Evolutionary conservation across 2,888 invertebrate genomes (phyloP).

Genomic region (Heterodera filipjevi): DNA sequence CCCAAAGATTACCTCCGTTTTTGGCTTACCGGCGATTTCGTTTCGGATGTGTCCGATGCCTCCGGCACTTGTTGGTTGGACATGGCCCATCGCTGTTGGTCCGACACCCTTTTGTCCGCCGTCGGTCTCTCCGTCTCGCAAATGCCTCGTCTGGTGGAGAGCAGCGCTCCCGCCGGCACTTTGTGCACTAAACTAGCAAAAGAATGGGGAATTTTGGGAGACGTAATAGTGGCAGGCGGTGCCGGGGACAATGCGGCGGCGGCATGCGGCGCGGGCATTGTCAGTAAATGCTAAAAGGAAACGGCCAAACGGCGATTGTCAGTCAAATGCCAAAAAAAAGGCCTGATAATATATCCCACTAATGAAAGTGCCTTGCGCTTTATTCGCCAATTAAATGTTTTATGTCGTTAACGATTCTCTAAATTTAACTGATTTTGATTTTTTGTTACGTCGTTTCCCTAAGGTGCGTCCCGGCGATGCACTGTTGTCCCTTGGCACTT

Average conservation of each 20-base stretch:
- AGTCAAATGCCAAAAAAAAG: background rate
- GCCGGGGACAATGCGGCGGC: conserved; percentile 37
- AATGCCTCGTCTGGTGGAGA: conserved; percentile 29
- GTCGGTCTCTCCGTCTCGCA: conserved; percentile 17
- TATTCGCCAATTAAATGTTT: no score
- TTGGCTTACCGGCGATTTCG: conserved; percentile 28
- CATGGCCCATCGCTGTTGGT: conserved; percentile 26
- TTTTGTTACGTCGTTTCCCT: no score
- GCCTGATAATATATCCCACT: background rate
- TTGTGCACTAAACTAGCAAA: background rate
- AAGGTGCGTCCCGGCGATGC: conserved; percentile 25
- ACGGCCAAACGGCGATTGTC: conserved; percentile 33
- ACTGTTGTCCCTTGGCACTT: conserved; percentile 35
- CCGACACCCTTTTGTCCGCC: conserved; percentile 18
- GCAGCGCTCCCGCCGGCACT: conserved; percentile 14
- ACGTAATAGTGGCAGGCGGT: conserved; percentile 23
- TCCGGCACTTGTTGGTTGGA: conserved; percentile 30
- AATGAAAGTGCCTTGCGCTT: no score
- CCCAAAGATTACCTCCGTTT: conserved; percentile 36
- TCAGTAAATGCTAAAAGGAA: no score
- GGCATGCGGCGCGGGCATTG: conserved; percentile 34
- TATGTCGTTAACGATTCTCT: no score
- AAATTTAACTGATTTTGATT: no score
- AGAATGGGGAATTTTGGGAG: background rate
- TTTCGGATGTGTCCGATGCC: conserved; percentile 5